Conservation (phyloP, 2,113 vertebrate genomes). For the Lepus europaeus region DNA sequence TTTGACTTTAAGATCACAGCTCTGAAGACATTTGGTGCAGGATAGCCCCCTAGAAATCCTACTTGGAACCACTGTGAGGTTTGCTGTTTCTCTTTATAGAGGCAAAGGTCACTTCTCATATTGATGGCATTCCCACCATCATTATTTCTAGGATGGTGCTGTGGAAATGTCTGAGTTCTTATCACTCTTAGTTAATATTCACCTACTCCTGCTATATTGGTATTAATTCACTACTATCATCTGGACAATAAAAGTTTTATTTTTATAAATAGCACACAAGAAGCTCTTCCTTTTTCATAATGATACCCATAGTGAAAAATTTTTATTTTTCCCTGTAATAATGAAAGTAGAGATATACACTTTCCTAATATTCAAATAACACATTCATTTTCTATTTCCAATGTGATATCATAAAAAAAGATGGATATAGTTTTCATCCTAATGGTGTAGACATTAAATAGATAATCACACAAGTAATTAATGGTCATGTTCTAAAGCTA, state of each 20-base stretch:
- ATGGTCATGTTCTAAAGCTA: neutral
- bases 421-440: neutral
- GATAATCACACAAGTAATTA: neutral
- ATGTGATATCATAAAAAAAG: neutral
- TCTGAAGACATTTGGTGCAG: neutral
- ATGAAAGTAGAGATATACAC: neutral
- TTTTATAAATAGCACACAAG: neutral
- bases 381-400: neutral
- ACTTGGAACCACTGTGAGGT: neutral
- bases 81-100: neutral
- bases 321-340: constrained; percentile 48
- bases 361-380: neutral
- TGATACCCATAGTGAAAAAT: neutral
- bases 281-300: neutral
- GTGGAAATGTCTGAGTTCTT: neutral
- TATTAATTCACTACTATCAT: constrained; percentile 1
- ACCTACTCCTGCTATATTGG: neutral
- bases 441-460: neutral
- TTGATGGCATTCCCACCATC: neutral
- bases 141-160: neutral
- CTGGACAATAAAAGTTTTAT: constrained; percentile 11
- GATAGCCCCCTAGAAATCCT: neutral
- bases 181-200: neutral
- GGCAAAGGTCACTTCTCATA: neutral
- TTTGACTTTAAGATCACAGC: neutral